Evolutionary conservation across 2,888 invertebrate species (phyloP).

Genomic region (Choristoneura rosaceana): DNA sequence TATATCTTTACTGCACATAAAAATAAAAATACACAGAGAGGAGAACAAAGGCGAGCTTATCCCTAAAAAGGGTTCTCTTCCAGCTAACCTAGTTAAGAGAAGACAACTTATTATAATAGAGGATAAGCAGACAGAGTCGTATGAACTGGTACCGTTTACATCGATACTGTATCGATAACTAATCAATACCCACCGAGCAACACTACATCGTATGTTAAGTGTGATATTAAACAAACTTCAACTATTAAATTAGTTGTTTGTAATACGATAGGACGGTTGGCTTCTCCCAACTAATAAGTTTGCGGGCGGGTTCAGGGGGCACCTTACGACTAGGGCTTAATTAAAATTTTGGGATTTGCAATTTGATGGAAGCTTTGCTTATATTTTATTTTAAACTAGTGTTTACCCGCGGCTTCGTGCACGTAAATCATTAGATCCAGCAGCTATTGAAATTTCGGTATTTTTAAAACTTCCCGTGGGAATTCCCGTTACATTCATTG

Average conservation of each 20-base stretch:
- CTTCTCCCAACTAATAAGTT: constrained; percentile 16
- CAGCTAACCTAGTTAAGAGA: too few relatives aligned
- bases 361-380: neutral
- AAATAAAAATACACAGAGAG: too few relatives aligned
- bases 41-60: too few relatives aligned
- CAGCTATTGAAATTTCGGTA: too few relatives aligned
- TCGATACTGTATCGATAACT: neutral
- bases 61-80: too few relatives aligned
- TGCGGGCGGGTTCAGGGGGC: neutral
- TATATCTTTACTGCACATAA: too few relatives aligned
- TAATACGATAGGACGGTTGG: constrained; percentile 40
- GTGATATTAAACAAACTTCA: constrained; percentile 51
- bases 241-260: constrained; percentile 44
- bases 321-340: neutral
- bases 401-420: too few relatives aligned
- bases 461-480: too few relatives aligned
- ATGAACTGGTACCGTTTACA: neutral
- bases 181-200: constrained; percentile 1
- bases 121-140: too few relatives aligned
- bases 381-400: neutral
- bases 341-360: neutral
- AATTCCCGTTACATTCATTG: too few relatives aligned
- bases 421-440: too few relatives aligned
- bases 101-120: too few relatives aligned
- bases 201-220: constrained; percentile 41